Conservation (phyloP, 2,113 vertebrate species). For the Loxodonta africana region DNA sequence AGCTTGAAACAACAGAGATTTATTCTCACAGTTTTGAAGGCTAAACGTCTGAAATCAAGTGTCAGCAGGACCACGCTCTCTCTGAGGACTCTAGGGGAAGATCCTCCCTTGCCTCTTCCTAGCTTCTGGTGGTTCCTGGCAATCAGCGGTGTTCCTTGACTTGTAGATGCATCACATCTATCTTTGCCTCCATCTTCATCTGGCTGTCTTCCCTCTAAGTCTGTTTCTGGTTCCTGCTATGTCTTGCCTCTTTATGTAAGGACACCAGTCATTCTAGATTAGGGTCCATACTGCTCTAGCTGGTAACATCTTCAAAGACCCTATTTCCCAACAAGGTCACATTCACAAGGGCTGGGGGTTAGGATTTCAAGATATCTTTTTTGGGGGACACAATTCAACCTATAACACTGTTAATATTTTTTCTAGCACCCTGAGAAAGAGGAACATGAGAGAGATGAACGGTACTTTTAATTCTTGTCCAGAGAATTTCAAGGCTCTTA, state of each 20-base stretch:
- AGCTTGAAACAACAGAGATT: background rate
- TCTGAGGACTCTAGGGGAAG: background rate
- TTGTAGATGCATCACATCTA: background rate
- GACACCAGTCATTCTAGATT: background rate
- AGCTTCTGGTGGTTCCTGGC: background rate
- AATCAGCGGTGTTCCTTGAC: background rate
- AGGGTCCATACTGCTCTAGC: background rate
- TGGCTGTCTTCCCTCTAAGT: background rate
- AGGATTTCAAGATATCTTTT: background rate
- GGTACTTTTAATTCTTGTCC: background rate
- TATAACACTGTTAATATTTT: background rate
- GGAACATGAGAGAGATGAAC: accelerated
- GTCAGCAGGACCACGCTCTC: background rate
- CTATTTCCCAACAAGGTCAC: background rate
- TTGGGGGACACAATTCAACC: background rate
- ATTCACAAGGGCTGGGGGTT: background rate
- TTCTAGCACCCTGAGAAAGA: background rate
- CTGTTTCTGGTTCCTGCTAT: background rate
- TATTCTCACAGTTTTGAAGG: background rate
- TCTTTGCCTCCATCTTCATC: background rate
- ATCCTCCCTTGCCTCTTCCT: background rate
- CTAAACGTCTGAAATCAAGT: background rate
- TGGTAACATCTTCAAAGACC: background rate
- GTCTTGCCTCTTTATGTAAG: background rate
- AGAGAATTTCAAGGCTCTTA: background rate